Evolutionary conservation across 2,797 vertebrate genomes (phyloP), one percentile per base, ranked within the genome.

Genomic region (Mallotus villosus): DNA sequence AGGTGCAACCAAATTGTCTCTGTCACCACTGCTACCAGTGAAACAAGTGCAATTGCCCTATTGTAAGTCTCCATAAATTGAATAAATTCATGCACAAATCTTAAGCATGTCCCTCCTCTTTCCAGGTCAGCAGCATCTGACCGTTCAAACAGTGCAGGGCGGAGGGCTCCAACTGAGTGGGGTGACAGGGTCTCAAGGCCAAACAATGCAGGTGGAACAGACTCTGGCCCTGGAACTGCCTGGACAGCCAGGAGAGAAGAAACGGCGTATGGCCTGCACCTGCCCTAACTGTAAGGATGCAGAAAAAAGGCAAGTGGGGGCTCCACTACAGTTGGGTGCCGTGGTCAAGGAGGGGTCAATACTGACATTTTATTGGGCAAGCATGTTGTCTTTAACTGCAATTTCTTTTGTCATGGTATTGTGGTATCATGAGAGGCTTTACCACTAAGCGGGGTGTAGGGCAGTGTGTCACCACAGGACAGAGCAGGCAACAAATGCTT

Each of bases 251-350:
- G 95, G 95, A 0, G 96, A 98, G 83, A 99, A 98, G 89, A 94
- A 97, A 81, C 86, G 97, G 4, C 94, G 97, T 32, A 96, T 98
- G 95, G 97, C 97, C 9, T 99, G 97, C 83, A 99, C 96, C 27
- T 99, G 97, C 74, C 97, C 97, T 80, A 98, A 99, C 93, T 99
- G 97, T 90, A 98, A 98, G 91, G 97, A 99, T 0, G 95, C 95
- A 7, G 97, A 99, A 69, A 98, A 98, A 82, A 93, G 95, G 97
- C 96, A 82, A 90, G 78, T 21, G 27, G n/a, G 58, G 51, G 51
- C 17, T 55, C 9, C 51, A n/a, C 7, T 19, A n/a, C 5, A n/a
- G 51, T 55, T 55, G 51, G 51, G 51, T 55, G 51, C 3, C 16
- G 1, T 55, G 51, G 51, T 55, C 19, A 1, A n/a, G 8, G 19